Evolutionary conservation across 2,113 vertebrate genomes (phyloP), one percentile per base, ranked within the genome.

Genomic region (Otocyon megalotis): DNA sequence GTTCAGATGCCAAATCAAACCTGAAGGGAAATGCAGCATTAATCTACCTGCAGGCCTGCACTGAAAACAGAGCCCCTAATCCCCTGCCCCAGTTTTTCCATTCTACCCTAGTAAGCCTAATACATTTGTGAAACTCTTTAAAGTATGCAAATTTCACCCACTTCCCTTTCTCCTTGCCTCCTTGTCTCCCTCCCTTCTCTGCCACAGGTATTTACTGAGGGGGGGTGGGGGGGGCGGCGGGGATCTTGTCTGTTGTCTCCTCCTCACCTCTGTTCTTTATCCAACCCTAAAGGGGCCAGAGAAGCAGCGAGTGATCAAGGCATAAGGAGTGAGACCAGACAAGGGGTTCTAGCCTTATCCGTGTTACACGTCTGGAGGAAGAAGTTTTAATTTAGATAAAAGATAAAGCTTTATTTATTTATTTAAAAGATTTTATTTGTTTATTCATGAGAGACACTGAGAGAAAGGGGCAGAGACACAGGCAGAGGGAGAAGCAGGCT

Each of bases 1-100:
- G 81, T 91, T 91, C 28, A 48, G 65, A 62, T 71, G 76, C 91
- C 76, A 83, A 88, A 83, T 77, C 28, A 83, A 87, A 82, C 56
- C 53, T 15, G 22, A 56, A 74, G 69, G 60, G 62, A 84, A 71
- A 50, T 20, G 1, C 14, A 14, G 16, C 48, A 22, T 54, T 69
- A 12, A 35, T 56, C 35, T 54, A 9, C 53, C 14, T 8, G 53
- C 5, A 63, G 48, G 69, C 16, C 14, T 28, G 79, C 50, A 1
- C 37, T 53, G 2, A 65, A 79, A 43, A 20, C 28, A 8, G 14
- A 81, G 48, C 43, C 67, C 50, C 19, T 48, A 43, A 14, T 8
- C 28, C 35, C 16, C 35, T 26, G 8, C 5, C 54, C 30, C 35
- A 28, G 20, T 50, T 54, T 48, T 77, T 89, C 30, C 13, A 9